Evolutionary conservation across 2,888 invertebrate genomes (phyloP).

Genomic region (Chymomyza caudatula): DNA sequence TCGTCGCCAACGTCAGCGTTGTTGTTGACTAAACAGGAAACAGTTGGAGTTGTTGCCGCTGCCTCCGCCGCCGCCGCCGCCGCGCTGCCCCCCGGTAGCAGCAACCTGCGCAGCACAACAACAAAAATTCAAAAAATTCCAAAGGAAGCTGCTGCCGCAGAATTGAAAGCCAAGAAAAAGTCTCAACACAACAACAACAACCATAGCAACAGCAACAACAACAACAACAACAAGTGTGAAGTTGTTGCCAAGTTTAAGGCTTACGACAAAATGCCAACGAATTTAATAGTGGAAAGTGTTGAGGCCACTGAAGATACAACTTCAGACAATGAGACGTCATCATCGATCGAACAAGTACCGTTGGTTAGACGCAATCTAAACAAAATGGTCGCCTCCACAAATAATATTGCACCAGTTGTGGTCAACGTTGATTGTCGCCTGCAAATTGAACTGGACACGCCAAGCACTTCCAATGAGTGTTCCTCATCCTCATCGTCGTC

Average conservation of each 20-base stretch:
- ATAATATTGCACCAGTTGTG: neutral
- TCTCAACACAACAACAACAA: constrained; percentile 15
- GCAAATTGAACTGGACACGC: constrained; percentile 53
- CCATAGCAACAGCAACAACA: neutral
- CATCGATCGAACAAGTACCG: constrained; percentile 55
- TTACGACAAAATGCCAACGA: constrained; percentile 67
- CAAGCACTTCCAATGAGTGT: constrained; percentile 13
- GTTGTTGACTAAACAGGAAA: constrained; percentile 67
- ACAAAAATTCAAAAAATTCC: constrained; percentile 68
- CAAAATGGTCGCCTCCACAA: constrained; percentile 65
- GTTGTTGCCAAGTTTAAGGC: constrained; percentile 18
- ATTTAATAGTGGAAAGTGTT: constrained; percentile 63
- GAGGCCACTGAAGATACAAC: constrained; percentile 33
- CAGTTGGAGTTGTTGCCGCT: constrained; percentile 61
- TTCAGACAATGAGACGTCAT: constrained; percentile 53
- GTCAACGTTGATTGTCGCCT: constrained; percentile 62
- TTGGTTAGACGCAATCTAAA: constrained; percentile 64
- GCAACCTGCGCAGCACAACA: constrained; percentile 21
- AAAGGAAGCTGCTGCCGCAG: constrained; percentile 68
- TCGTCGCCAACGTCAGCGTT: constrained; percentile 10
- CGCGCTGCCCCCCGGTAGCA: constrained; percentile 24
- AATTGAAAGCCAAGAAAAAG: constrained; percentile 62
- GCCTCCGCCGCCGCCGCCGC: constrained; percentile 7
- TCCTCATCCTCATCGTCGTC: constrained; percentile 25
- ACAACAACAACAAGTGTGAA: constrained; percentile 1